Conservation (phyloP, 1,140 invertebrate species). For the Zeugodacus cucurbitae region DNA sequence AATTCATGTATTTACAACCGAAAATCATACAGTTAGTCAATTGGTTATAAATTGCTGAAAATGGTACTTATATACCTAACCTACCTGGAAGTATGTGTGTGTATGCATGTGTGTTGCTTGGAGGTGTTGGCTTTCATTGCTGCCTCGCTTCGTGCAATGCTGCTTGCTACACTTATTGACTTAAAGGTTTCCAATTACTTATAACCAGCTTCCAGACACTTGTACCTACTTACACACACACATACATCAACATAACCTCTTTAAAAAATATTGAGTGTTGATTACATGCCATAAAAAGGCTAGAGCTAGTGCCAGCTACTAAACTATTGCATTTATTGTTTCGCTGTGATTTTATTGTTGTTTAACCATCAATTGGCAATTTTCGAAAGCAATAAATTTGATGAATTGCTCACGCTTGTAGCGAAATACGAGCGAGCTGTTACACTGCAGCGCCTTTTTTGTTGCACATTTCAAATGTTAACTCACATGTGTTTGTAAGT, state of each 20-base stretch:
- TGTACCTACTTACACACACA: background rate
- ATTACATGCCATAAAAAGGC: background rate
- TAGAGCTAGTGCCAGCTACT: background rate
- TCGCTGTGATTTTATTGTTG: background rate
- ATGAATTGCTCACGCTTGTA: conserved; percentile 30
- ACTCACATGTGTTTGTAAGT: background rate
- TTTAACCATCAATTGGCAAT: conserved; percentile 19
- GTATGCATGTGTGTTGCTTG: background rate
- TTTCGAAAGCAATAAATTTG: conserved; percentile 19
- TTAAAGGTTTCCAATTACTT: background rate
- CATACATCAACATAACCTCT: background rate
- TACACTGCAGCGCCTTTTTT: background rate
- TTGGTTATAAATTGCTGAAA: background rate
- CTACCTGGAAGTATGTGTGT: background rate
- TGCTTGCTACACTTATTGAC: background rate
- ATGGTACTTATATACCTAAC: background rate
- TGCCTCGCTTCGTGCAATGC: background rate
- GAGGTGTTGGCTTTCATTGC: conserved; percentile 9
- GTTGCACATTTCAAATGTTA: background rate
- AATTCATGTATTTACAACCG: background rate
- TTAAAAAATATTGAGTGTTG: background rate
- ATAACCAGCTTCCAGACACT: background rate
- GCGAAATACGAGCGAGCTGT: background rate
- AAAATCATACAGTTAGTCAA: background rate
- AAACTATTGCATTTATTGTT: background rate